These are phyloP conservation scores for Cygnus olor DNA, from an alignment of 2,797 vertebrate genomes.

Conservation along the genomic window DNA sequence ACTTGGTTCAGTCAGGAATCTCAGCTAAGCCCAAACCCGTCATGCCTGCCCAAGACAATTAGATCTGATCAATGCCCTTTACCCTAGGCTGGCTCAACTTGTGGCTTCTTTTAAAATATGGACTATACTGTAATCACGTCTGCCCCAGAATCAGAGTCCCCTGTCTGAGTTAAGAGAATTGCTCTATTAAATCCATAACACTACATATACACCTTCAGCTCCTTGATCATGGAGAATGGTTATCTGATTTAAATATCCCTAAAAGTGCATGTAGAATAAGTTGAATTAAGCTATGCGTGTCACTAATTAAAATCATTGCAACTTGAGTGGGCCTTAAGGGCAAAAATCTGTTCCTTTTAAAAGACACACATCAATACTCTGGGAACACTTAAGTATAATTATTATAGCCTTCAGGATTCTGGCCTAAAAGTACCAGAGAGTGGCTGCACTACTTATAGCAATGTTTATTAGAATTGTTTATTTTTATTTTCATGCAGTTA, in stretches of 20 bases:
- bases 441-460: neutral
- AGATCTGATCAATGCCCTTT: neutral
- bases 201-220: neutral
- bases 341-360: constrained; percentile 55
- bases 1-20: neutral
- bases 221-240: neutral
- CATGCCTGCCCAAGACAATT: neutral
- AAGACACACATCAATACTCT: constrained; percentile 17
- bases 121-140: neutral
- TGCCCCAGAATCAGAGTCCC: neutral
- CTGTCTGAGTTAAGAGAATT: neutral
- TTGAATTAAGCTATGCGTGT: constrained; percentile 31
- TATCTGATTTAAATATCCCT: neutral
- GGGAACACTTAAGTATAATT: constrained; percentile 56
- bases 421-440: neutral
- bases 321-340: constrained; percentile 42
- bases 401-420: constrained; percentile 36
- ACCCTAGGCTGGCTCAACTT: neutral
- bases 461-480: constrained; percentile 21
- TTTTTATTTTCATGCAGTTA: constrained; percentile 25
- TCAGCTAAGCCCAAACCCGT: neutral
- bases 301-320: constrained; percentile 57
- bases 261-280: neutral
- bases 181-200: neutral
- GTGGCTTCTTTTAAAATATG: neutral